These are phyloP conservation scores for Aphodius granarius DNA, from an alignment of 2,888 invertebrate species.

Conservation along the genomic window DNA sequence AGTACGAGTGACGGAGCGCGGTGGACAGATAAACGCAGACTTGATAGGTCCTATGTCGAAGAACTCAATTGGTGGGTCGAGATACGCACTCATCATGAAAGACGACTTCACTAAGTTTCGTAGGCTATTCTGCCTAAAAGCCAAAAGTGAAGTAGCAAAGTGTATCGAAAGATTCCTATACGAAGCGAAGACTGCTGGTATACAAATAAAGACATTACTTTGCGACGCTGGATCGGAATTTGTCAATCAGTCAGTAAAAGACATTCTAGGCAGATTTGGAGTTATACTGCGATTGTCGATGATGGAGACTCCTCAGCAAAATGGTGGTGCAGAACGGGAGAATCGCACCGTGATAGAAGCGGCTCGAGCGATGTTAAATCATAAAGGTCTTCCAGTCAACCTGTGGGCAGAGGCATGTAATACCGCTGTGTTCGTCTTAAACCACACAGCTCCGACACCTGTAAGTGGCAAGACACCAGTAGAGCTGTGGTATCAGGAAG, in stretches of 20 bases:
- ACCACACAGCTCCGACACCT: constrained; percentile 27
- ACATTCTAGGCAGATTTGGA: constrained; percentile 34
- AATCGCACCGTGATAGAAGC: constrained; percentile 45
- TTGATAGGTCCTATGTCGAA: neutral
- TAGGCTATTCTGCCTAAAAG: constrained; percentile 32
- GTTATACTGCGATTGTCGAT: constrained; percentile 41
- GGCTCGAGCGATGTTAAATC: constrained; percentile 40
- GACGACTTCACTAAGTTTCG: constrained; percentile 34
- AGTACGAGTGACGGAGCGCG: neutral
- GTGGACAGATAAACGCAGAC: neutral
- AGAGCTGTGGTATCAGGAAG: neutral
- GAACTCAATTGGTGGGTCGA: constrained; percentile 3
- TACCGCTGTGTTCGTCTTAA: constrained; percentile 31
- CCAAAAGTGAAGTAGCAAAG: constrained; percentile 30
- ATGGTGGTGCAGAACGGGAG: constrained; percentile 45
- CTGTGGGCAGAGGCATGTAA: no score
- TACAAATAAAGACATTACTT: constrained; percentile 35
- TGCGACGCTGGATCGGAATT: constrained; percentile 43
- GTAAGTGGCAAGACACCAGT: neutral
- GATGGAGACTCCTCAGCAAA: constrained; percentile 46
- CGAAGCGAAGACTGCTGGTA: constrained; percentile 37
- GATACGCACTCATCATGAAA: constrained; percentile 26
- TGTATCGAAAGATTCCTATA: constrained; percentile 33
- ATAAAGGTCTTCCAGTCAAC: no score
- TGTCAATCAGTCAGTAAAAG: constrained; percentile 33